Conservation (phyloP, 2,113 vertebrate species). For the Cichladusa arquata region DNA sequence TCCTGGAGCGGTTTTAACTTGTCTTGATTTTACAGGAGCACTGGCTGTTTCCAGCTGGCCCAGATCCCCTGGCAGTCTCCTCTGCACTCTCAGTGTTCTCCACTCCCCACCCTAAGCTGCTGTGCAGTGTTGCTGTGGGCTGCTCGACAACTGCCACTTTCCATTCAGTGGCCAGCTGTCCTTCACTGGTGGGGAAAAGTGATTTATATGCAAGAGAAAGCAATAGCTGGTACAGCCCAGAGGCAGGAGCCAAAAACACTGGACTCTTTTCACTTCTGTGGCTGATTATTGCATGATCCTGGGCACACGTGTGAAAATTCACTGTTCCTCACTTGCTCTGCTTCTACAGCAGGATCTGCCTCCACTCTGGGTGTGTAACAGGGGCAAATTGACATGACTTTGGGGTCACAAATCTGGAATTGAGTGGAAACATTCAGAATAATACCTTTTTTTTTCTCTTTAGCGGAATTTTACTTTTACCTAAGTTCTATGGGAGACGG, state of each 20-base stretch:
- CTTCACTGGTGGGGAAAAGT: conserved; percentile 20
- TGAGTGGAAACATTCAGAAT: neutral
- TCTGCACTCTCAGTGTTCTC: neutral
- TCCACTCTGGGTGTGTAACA: neutral
- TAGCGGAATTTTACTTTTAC: neutral
- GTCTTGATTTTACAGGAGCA: neutral
- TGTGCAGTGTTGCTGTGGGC: conserved; percentile 13
- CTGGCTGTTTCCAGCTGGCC: conserved; percentile 7
- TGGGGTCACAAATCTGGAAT: neutral
- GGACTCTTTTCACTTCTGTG: neutral
- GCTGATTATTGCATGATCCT: neutral
- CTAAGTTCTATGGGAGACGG: neutral
- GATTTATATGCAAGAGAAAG: conserved; percentile 26
- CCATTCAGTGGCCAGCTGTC: conserved; percentile 40
- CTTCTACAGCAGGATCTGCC: neutral
- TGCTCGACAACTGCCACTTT: conserved; percentile 27
- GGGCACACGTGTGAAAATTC: neutral
- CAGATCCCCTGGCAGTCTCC: neutral
- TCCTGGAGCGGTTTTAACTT: neutral
- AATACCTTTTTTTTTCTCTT: neutral
- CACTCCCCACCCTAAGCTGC: neutral
- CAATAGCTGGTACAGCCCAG: neutral
- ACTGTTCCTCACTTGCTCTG: neutral
- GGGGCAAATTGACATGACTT: neutral
- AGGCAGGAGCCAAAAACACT: neutral